phyloP scores from a whole-genome alignment of 1,140 invertebrate genomes.

The Phortica variegata region DNA sequence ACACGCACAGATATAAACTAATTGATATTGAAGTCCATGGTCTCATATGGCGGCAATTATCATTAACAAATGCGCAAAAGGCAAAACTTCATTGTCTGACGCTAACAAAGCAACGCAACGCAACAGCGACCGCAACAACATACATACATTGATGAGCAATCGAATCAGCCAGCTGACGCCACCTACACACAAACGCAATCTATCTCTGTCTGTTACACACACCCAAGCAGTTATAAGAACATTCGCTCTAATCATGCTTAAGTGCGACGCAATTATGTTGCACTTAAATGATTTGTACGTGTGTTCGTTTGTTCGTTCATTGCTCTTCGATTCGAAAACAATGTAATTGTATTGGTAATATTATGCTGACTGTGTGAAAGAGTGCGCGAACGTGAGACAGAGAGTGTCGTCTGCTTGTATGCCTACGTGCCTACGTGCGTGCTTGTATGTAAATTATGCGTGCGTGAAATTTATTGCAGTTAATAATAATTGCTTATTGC shows the following conservation, averaged over 20 bases:
- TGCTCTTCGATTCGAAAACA: background rate
- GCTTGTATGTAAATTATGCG: conserved; percentile 49
- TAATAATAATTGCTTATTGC: conserved; percentile 54
- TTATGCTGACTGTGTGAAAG: too few species aligned
- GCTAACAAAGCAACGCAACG: too few species aligned
- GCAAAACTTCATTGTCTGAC: too few species aligned
- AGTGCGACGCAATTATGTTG: conserved; percentile 43
- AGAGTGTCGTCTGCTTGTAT: background rate
- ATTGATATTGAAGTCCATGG: background rate
- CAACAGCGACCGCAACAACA: background rate
- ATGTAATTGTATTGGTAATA: too few species aligned
- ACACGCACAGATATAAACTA: background rate
- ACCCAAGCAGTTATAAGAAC: too few species aligned
- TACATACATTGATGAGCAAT: background rate
- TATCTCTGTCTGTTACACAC: too few species aligned
- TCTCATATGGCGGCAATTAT: conserved; percentile 21
- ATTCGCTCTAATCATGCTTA: too few species aligned
- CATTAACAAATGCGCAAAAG: conserved; percentile 32
- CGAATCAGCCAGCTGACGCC: conserved; percentile 4
- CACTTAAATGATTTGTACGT: conserved; percentile 54
- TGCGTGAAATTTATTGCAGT: conserved; percentile 55
- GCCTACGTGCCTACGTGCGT: conserved; percentile 21
- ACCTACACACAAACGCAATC: conserved; percentile 2
- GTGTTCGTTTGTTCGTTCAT: conserved; percentile 13
- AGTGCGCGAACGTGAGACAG: background rate